Conservation (phyloP, 2,113 vertebrate species). For the Tragelaphus buxtoni region DNA sequence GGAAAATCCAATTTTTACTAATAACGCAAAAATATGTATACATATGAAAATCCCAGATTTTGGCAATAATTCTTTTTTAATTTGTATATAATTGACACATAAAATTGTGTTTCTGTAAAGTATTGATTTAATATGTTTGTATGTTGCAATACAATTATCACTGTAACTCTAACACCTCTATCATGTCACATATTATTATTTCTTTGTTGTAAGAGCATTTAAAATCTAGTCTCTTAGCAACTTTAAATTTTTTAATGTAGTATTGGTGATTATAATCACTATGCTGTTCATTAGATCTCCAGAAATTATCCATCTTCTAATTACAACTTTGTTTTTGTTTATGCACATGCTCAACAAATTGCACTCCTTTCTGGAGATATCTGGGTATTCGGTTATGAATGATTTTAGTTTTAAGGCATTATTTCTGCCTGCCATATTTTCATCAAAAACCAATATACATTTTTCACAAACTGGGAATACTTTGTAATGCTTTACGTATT, state of each 20-base stretch:
- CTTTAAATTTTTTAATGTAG: not conserved
- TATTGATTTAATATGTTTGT: not conserved
- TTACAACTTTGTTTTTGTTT: not conserved
- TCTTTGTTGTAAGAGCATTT: not conserved
- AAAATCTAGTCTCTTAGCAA: not conserved
- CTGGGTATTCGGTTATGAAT: constrained; percentile 1
- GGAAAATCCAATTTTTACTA: not conserved
- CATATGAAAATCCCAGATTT: not conserved
- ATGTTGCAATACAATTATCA: not conserved
- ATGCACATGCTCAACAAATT: not conserved
- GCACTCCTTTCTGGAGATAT: not conserved
- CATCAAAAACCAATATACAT: constrained; percentile 29
- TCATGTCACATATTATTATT: not conserved
- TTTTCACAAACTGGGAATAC: not conserved
- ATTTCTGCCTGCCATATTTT: constrained; percentile 36
- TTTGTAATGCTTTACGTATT: not conserved
- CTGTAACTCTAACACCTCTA: not conserved
- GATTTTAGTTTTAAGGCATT: constrained; percentile 13
- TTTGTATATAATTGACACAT: not conserved
- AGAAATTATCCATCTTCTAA: not conserved
- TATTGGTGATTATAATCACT: not conserved
- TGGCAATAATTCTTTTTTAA: not conserved
- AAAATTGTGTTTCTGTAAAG: not conserved
- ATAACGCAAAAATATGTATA: not conserved
- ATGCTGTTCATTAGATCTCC: not conserved